phyloP scores from a whole-genome alignment of 2,113 vertebrate genomes.

The Chinchilla lanigera region DNA sequence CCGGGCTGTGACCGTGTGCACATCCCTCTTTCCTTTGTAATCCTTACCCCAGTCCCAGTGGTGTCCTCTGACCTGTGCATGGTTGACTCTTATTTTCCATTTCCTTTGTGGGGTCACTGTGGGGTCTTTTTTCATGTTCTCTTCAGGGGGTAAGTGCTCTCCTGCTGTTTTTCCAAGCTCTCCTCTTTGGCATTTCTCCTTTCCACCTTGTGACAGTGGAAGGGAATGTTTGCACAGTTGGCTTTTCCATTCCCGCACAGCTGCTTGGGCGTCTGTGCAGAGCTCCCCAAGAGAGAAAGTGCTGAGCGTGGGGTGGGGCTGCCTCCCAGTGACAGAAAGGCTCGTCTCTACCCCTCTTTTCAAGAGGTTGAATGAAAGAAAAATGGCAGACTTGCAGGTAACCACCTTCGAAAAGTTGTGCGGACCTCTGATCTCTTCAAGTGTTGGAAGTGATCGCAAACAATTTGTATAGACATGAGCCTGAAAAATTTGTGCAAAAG shows the following conservation, averaged over 20 bases:
- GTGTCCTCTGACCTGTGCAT: conserved; percentile 2
- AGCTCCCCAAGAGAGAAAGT: background rate
- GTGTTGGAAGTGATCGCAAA: background rate
- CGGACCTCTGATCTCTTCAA: background rate
- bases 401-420: background rate
- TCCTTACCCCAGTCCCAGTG: background rate
- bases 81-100: conserved; percentile 27
- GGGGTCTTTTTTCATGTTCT: conserved; percentile 66
- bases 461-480: background rate
- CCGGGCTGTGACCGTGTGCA: background rate
- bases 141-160: conserved; percentile 45
- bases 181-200: conserved; percentile 57
- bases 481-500: background rate
- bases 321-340: background rate
- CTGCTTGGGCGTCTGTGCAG: background rate
- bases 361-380: background rate
- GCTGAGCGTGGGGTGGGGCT: background rate
- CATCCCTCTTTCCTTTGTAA: background rate
- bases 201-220: conserved; percentile 56
- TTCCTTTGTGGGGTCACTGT: conserved; percentile 45
- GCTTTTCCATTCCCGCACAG: background rate
- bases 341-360: background rate
- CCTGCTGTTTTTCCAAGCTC: conserved; percentile 63
- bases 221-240: conserved; percentile 61
- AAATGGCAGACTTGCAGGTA: background rate